Evolutionary conservation across 2,888 invertebrate species (phyloP).

Genomic region (Cosmia pyralina): DNA sequence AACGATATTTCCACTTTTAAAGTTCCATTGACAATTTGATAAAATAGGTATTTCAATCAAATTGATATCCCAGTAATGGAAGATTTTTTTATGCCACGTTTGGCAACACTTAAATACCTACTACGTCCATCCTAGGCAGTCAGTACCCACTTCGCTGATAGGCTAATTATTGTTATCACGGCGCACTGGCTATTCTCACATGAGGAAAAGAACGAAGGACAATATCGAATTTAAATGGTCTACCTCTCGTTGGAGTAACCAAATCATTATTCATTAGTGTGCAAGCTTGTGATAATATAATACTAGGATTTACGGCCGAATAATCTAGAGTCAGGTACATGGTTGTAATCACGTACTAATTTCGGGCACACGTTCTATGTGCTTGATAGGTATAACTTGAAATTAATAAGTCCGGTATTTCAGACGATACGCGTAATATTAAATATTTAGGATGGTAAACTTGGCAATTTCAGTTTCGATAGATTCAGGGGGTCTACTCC

Average conservation of each 20-base stretch:
- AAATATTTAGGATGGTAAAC: neutral
- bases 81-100: too few species aligned
- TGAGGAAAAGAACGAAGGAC: neutral
- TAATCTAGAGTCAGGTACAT: neutral
- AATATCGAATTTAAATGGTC: neutral
- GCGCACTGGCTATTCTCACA: neutral
- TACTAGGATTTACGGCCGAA: too few species aligned
- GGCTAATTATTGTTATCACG: too few species aligned
- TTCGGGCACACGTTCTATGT: neutral
- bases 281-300: neutral
- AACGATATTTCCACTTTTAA: too few species aligned
- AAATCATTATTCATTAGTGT: neutral
- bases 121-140: too few species aligned
- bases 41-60: too few species aligned
- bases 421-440: neutral
- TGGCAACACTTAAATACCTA: too few species aligned
- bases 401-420: neutral
- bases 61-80: too few species aligned
- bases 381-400: neutral
- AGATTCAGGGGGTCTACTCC: too few species aligned
- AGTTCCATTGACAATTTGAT: too few species aligned
- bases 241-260: too few species aligned
- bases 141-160: too few species aligned
- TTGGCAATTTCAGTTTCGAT: neutral
- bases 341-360: neutral